These are phyloP conservation scores for Gymnarchus niloticus DNA, from an alignment of 2,113 vertebrate species.

Conservation along the genomic window DNA sequence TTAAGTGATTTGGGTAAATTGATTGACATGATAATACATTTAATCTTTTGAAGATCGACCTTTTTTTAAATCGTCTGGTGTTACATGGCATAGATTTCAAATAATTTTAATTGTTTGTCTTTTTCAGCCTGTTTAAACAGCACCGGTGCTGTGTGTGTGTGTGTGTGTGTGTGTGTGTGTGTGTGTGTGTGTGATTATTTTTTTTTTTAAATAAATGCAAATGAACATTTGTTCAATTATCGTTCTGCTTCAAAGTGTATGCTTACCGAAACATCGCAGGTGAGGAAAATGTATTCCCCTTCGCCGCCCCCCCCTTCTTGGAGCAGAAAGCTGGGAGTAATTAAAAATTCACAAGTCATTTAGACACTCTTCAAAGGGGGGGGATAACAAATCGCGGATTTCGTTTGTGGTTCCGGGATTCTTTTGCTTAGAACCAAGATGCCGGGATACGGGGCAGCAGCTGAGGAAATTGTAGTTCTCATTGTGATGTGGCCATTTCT, in stretches of 20 bases:
- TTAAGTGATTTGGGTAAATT: conserved; percentile 4
- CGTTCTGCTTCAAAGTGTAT: not conserved
- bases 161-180: not conserved
- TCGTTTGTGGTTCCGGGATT: not conserved
- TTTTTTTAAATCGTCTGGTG: not conserved
- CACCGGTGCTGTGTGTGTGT: not conserved
- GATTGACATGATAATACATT: conserved; percentile 11
- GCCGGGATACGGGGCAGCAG: not conserved
- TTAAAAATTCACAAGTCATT: conserved; percentile 28
- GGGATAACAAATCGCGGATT: not conserved
- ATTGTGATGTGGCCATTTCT: conserved; percentile 36
- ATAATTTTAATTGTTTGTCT: conserved; percentile 21
- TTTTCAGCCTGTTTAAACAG: conserved; percentile 1
- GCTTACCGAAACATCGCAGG: not conserved
- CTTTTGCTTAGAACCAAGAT: not conserved
- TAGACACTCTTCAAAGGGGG: conserved; percentile 30
- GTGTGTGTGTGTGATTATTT: not conserved
- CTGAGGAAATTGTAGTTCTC: conserved; percentile 23
- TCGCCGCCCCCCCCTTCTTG: conserved; percentile 21
- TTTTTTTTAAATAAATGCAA: conserved; percentile 14
- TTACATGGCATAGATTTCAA: conserved; percentile 13
- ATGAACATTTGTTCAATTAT: conserved; percentile 13
- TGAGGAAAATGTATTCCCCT: conserved; percentile 15
- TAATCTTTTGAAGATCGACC: not conserved
- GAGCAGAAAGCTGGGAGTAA: conserved; percentile 38